Evolutionary conservation across 92 coral and sea anemone species (phyloP), one percentile per base, ranked within the genome.

Genomic region (Hydrozoanthus gracilis): DNA sequence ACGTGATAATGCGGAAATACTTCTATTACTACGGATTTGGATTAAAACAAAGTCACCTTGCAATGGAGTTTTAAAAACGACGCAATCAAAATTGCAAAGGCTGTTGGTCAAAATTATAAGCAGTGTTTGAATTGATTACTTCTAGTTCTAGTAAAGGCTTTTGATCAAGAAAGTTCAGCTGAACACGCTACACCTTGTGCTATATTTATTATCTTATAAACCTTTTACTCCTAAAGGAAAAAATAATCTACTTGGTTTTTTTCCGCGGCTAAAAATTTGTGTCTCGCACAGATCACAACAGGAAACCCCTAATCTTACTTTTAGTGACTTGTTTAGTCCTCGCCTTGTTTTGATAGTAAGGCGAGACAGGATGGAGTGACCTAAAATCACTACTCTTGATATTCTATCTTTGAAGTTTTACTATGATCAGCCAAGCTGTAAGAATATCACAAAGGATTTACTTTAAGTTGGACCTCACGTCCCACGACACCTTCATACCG

Each of bases 321-420:
- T 14, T 74, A n/a, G 39, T 27, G 39, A 27, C 39, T 27, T 27
- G 39, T 27, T 16, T 48, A 39, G 61, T 47, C 44, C 14, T 74
- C 51, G 79, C 79, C 61, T 74, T 74, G 79, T 74, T 74, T 74
- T 74, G 27, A 49, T 74, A 49, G 79, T 74, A 74, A 74, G 47
- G 12, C 61, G 58, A 74, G 79, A 74, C 79, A 74, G 47, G 61
- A 74, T 70, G 44, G 12, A 70, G 44, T 27, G 74, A 17, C 44
- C 12, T 44, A 70, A 48, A 67, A 67, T 18, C 72, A 10, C 79
- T 56, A 47, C 12, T 12, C 79, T 50, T 39, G 39, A 48, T 50
- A 67, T 50, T 74, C 61, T 74, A 49, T 13, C 47, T 74, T 49
- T 48, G 9, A 74, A 11, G 55, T 47, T 49, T 73, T 67, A 74